phyloP scores from a whole-genome alignment of 2,797 vertebrate genomes.

The Tadarida brasiliensis region DNA sequence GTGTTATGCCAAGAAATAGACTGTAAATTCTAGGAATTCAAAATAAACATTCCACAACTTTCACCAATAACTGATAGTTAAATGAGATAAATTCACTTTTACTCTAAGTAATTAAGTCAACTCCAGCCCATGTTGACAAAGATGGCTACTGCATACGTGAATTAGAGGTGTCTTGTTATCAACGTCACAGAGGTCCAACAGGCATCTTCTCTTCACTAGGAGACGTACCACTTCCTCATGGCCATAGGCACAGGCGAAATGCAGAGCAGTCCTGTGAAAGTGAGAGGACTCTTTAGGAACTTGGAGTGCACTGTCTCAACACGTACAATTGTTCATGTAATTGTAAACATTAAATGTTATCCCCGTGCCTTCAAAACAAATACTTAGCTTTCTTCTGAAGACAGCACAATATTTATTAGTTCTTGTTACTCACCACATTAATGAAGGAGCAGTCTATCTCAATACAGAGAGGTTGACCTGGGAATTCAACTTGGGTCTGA shows the following conservation, averaged over 20 bases:
- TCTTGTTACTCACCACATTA: not conserved
- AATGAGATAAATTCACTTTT: not conserved
- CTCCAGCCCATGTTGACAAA: not conserved
- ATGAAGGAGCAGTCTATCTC: not conserved
- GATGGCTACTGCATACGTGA: slow-evolving; percentile 89
- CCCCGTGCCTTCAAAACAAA: not conserved
- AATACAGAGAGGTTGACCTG: too few relatives aligned
- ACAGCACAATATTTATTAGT: not conserved
- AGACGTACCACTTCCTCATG: too few relatives aligned
- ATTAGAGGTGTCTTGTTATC: slow-evolving; percentile 94
- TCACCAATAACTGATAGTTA: not conserved
- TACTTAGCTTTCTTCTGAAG: not conserved
- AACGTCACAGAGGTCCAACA: not conserved
- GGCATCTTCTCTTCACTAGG: slow-evolving; percentile 93
- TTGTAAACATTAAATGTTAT: not conserved
- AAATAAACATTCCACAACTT: not conserved
- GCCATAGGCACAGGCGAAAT: too few relatives aligned
- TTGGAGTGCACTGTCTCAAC: slow-evolving; percentile 79
- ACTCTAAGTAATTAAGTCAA: not conserved
- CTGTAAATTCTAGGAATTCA: not conserved
- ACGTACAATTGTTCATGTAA: slow-evolving; percentile 68
- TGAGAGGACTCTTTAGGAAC: slow-evolving; percentile 32
- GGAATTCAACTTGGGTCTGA: too few relatives aligned
- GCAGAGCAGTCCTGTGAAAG: too few relatives aligned
- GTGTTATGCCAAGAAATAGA: slow-evolving; percentile 49